A percentile compares a stretch with the other conserved stretches of the same genome.
phyloP scores from a whole-genome alignment of 1,140 invertebrate genomes.

The Hycleus cichorii region DNA sequence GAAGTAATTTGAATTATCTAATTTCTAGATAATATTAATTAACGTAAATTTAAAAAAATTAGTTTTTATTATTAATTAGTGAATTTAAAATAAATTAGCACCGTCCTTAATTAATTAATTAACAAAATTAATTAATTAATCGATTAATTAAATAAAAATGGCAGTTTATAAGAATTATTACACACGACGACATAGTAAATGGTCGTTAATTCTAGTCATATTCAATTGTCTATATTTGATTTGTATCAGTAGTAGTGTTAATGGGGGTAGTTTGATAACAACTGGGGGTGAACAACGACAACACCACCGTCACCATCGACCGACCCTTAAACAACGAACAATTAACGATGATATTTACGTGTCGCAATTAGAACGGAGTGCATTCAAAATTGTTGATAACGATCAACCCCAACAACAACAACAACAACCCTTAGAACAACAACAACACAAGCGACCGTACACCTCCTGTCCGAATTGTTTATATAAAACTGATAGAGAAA shows the following conservation, averaged over 20 bases:
- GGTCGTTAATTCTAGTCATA: no score
- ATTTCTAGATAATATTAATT: neutral
- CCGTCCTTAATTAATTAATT: slow-evolving; percentile 2
- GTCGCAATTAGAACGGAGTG: slow-evolving; percentile 17
- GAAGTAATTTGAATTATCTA: neutral
- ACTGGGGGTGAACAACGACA: slow-evolving; percentile 19
- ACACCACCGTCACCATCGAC: slow-evolving; percentile 22
- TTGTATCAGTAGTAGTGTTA: neutral
- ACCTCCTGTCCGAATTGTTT: slow-evolving; percentile 37
- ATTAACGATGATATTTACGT: slow-evolving; percentile 5
- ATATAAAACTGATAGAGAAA: slow-evolving; percentile 27
- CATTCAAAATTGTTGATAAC: neutral
- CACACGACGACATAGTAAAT: neutral
- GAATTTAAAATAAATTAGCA: neutral
- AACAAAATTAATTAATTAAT: slow-evolving; percentile 4
- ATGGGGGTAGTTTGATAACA: neutral
- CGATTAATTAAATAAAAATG: slow-evolving; percentile 13
- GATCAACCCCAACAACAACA: no score
- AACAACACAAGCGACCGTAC: slow-evolving; percentile 20
- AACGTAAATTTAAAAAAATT: neutral
- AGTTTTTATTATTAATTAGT: neutral
- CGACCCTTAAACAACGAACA: no score
- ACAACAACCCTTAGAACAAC: no score
- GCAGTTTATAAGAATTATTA: slow-evolving; percentile 29
- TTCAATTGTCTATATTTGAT: no score